phyloP scores from a whole-genome alignment of 2,888 invertebrate species.

The Agonopterix arenella region DNA sequence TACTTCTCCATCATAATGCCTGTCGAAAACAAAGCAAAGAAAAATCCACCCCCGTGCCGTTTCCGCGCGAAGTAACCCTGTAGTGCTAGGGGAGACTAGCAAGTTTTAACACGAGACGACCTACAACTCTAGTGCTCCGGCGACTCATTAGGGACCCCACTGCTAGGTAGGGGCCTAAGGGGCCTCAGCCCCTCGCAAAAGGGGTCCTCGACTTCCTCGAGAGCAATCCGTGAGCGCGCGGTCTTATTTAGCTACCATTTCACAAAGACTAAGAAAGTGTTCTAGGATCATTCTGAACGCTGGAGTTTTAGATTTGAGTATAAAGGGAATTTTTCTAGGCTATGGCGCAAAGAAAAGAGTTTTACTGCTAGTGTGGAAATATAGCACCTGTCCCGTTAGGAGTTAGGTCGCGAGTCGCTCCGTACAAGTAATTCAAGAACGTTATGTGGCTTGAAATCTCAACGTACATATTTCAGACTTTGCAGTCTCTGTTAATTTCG shows the following conservation, averaged over 20 bases:
- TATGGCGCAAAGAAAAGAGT: constrained; percentile 20
- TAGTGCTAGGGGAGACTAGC: constrained; percentile 53
- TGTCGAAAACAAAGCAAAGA: constrained; percentile 47
- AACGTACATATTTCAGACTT: constrained; percentile 54
- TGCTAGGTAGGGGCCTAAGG: constrained; percentile 52
- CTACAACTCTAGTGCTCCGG: constrained; percentile 74
- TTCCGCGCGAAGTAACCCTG: constrained; percentile 58
- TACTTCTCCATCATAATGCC: constrained; percentile 3
- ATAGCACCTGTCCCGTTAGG: constrained; percentile 23
- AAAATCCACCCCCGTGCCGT: constrained; percentile 43
- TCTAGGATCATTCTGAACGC: constrained; percentile 6
- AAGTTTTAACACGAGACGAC: constrained; percentile 63
- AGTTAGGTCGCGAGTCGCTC: constrained; percentile 37
- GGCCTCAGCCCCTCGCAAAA: constrained; percentile 56
- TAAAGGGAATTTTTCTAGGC: constrained; percentile 17
- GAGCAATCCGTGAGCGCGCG: constrained; percentile 56
- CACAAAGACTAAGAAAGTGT: constrained; percentile 22
- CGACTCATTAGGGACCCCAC: constrained; percentile 71
- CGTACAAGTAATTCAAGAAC: constrained; percentile 30
- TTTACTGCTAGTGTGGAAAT: constrained; percentile 18
- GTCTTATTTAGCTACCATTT: constrained; percentile 36
- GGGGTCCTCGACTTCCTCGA: constrained; percentile 57
- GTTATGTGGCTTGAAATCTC: constrained; percentile 38
- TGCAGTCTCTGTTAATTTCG: constrained; percentile 61
- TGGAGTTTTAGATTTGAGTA: constrained; percentile 11